A percentile compares a stretch with the other conserved stretches of the same genome.
Evolutionary conservation across 1,140 invertebrate species (phyloP).

Genomic region (Drosophila tropicalis): DNA sequence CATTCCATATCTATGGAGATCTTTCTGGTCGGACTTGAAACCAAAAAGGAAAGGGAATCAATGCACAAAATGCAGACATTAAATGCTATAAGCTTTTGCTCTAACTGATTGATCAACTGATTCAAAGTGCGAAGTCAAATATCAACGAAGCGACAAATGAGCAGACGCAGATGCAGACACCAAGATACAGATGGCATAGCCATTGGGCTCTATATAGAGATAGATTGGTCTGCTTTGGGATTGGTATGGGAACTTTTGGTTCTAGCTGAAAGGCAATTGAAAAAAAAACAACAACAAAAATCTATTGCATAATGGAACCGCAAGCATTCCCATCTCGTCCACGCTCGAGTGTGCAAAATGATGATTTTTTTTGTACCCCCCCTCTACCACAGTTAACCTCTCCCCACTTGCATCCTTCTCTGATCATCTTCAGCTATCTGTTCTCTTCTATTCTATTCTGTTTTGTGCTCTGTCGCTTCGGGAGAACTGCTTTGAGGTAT

Average conservation of each 20-base stretch:
- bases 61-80: conserved; percentile 49
- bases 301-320: conserved; percentile 64
- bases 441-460: not conserved
- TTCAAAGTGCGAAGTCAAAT: conserved; percentile 33
- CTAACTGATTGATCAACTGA: conserved; percentile 40
- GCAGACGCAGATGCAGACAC: conserved; percentile 42
- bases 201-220: not conserved
- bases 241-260: not conserved
- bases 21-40: conserved; percentile 2
- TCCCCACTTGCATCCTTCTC: not conserved
- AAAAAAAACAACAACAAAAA: conserved; percentile 12
- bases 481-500: conserved; percentile 26
- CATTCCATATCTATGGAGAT: conserved; percentile 2
- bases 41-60: not conserved
- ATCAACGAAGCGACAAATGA: conserved; percentile 74
- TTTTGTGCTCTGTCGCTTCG: not conserved
- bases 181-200: not conserved
- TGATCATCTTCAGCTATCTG: not conserved
- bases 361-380: conserved; percentile 43
- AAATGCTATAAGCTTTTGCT: conserved; percentile 19
- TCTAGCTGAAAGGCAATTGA: conserved; percentile 10
- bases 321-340: conserved; percentile 44
- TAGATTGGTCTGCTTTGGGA: not conserved
- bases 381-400: not conserved
- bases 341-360: conserved; percentile 70